Conservation (phyloP, 2,797 vertebrate genomes). For the Tinamus major region DNA sequence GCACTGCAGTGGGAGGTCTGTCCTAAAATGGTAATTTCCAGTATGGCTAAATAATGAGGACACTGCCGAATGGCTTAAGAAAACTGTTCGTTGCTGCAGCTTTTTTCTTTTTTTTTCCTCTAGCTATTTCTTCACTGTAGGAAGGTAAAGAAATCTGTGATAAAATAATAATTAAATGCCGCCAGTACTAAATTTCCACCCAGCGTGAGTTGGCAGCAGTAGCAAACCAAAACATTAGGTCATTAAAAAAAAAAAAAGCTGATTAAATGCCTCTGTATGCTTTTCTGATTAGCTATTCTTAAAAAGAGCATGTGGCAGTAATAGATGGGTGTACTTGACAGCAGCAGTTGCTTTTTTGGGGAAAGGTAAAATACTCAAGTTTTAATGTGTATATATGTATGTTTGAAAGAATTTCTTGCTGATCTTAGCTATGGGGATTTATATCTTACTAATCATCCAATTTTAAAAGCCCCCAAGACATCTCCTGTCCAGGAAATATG, state of each 20-base stretch:
- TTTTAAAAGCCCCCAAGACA: slow-evolving; percentile 5
- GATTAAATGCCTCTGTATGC: slow-evolving; percentile 77
- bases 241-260: slow-evolving; percentile 71
- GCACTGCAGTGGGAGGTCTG: neutral
- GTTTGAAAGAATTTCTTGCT: slow-evolving; percentile 64
- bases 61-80: slow-evolving; percentile 50
- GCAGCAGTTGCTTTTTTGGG: slow-evolving; percentile 67
- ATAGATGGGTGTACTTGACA: slow-evolving; percentile 78
- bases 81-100: slow-evolving; percentile 34
- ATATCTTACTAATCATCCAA: slow-evolving; percentile 31
- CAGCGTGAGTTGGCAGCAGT: slow-evolving; percentile 78
- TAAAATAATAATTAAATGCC: slow-evolving; percentile 87
- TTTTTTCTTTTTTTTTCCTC: neutral
- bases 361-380: slow-evolving; percentile 62
- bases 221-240: slow-evolving; percentile 80
- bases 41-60: slow-evolving; percentile 19
- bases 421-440: slow-evolving; percentile 51
- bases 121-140: slow-evolving; percentile 77
- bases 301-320: slow-evolving; percentile 71
- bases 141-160: slow-evolving; percentile 80
- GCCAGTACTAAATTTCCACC: slow-evolving; percentile 80
- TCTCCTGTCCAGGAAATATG: slow-evolving; percentile 19
- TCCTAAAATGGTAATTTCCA: slow-evolving; percentile 43
- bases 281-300: slow-evolving; percentile 79
- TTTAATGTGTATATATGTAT: neutral